Evolutionary conservation across 2,888 invertebrate species (phyloP).

Genomic region (Torymus auratus): DNA sequence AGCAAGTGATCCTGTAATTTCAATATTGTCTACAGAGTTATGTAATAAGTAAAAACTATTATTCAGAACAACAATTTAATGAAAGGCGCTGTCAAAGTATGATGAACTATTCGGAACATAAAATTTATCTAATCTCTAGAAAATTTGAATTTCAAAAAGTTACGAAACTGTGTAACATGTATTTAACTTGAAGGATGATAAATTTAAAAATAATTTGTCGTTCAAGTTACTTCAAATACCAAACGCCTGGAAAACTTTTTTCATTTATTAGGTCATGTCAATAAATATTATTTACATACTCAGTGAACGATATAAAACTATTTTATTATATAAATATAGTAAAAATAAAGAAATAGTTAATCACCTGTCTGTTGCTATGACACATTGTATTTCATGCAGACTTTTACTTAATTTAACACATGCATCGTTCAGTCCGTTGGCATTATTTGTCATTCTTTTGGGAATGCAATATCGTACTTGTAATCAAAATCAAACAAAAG

Average conservation of each 20-base stretch:
- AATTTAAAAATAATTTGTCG: no score
- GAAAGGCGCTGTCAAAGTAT: no score
- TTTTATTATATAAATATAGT: background rate
- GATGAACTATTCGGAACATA: no score
- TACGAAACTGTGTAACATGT: no score
- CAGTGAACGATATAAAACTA: background rate
- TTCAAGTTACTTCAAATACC: no score
- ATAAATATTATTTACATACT: constrained; percentile 8
- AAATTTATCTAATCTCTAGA: no score
- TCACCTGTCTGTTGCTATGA: constrained; percentile 23
- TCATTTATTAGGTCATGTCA: background rate
- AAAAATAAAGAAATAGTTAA: background rate
- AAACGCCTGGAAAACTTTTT: no score
- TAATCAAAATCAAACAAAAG: background rate
- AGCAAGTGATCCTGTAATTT: constrained; percentile 81
- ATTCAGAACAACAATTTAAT: no score
- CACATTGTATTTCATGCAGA: constrained; percentile 19
- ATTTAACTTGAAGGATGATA: no score
- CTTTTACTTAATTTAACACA: constrained; percentile 10
- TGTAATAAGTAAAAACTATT: no score
- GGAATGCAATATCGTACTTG: constrained; percentile 34
- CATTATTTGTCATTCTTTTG: background rate
- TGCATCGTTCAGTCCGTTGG: background rate
- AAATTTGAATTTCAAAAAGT: no score
- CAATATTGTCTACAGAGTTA: no score